Percentiles rank a stretch among this genome's conserved stretches.
Conservation (phyloP, 2,113 vertebrate genomes). For the Promerops cafer region DNA sequence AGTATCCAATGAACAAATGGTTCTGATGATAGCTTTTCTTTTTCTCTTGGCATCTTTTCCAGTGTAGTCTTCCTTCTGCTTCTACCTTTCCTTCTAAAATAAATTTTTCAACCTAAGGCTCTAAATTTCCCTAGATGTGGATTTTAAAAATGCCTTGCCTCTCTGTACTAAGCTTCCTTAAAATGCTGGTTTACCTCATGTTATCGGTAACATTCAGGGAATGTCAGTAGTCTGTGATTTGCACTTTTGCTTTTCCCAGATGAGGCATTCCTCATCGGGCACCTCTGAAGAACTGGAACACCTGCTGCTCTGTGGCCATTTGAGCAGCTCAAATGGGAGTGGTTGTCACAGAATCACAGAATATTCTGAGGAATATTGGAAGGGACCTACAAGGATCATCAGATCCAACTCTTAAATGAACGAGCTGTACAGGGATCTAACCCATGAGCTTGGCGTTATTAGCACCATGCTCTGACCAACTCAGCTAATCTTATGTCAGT, state of each 20-base stretch:
- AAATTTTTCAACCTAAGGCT: neutral
- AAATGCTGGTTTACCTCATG: neutral
- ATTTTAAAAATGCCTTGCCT: neutral
- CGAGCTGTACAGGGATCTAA: fast-evolving
- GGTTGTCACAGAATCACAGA: neutral
- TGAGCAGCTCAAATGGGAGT: neutral
- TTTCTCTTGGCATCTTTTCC: neutral
- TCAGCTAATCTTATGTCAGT: neutral
- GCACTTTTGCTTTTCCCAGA: neutral
- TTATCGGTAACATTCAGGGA: neutral
- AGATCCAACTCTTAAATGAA: neutral
- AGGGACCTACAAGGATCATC: neutral
- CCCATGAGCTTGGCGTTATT: fast-evolving
- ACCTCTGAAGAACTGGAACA: neutral
- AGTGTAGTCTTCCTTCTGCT: neutral
- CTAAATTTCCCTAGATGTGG: neutral
- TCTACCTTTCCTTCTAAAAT: neutral
- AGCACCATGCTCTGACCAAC: neutral
- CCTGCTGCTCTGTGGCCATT: neutral
- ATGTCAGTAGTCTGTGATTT: neutral
- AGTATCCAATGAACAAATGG: neutral
- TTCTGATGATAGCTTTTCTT: neutral
- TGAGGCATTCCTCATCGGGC: neutral
- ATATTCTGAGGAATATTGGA: neutral
- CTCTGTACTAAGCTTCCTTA: neutral